These are phyloP conservation scores for Chrysocyon brachyurus DNA, from an alignment of 2,797 vertebrate species.

Conservation along the genomic window DNA sequence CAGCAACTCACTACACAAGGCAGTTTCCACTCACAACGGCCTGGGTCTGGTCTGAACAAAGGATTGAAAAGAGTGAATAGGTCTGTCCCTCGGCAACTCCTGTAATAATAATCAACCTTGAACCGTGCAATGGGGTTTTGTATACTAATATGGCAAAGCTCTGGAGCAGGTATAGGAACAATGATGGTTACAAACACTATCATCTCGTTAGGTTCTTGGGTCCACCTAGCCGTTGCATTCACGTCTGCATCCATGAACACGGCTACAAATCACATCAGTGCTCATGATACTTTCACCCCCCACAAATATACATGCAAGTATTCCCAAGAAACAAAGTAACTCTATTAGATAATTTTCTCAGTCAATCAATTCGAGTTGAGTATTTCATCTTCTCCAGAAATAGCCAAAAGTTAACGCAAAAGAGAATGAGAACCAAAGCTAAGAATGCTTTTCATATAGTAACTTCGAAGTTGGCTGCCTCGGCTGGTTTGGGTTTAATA, in stretches of 20 bases:
- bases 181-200: neutral
- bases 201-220: neutral
- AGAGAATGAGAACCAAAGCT: neutral
- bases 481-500: neutral
- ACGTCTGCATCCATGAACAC: neutral
- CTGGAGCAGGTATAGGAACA: neutral
- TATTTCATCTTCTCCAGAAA: conserved; percentile 9
- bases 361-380: neutral
- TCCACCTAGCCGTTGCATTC: neutral
- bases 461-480: neutral
- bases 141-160: neutral
- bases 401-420: neutral
- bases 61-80: neutral
- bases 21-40: neutral
- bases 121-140: neutral
- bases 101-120: neutral
- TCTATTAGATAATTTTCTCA: neutral
- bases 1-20: neutral
- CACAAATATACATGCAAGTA: conserved; percentile 3
- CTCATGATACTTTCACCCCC: neutral
- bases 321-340: conserved; percentile 38
- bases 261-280: neutral
- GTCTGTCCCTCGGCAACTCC: neutral
- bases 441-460: neutral
- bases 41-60: neutral